phyloP scores from a whole-genome alignment of 2,888 invertebrate species.

The Macaria notata region DNA sequence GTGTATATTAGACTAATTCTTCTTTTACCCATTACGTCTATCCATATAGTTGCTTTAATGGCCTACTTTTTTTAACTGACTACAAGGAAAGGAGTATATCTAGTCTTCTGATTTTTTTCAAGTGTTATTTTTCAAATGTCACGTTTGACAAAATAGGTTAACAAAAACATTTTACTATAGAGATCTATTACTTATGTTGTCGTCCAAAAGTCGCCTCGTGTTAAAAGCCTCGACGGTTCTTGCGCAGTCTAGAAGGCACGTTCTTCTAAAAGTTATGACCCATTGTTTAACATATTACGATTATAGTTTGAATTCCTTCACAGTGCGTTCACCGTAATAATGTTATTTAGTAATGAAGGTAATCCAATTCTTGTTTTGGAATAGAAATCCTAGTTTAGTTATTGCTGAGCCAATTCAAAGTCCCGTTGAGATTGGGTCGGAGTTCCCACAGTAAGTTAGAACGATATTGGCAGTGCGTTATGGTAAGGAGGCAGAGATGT shows the following conservation, averaged over 20 bases:
- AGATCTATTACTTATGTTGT: too few relatives aligned
- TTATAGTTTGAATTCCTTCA: conserved; percentile 13
- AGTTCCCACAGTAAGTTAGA: conserved; percentile 7
- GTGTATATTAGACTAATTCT: too few relatives aligned
- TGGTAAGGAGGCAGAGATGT: background rate
- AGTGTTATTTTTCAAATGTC: too few relatives aligned
- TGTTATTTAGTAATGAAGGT: background rate
- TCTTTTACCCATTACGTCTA: too few relatives aligned
- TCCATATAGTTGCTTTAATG: too few relatives aligned
- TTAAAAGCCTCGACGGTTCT: background rate
- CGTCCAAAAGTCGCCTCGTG: background rate
- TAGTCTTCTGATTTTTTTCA: too few relatives aligned
- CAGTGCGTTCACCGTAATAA: conserved; percentile 12
- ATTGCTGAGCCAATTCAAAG: conserved; percentile 15
- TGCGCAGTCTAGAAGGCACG: background rate
- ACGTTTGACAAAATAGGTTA: too few relatives aligned
- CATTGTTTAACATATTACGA: background rate
- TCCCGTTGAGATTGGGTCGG: conserved; percentile 9
- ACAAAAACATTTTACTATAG: too few relatives aligned
- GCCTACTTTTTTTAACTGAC: too few relatives aligned
- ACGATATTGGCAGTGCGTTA: conserved; percentile 1
- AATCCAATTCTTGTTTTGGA: conserved; percentile 14
- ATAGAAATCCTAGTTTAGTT: conserved; percentile 9
- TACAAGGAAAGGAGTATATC: too few relatives aligned
- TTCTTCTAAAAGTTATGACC: background rate